Percentiles rank a stretch among this genome's conserved stretches.
Evolutionary conservation across 2,888 invertebrate species (phyloP).

Genomic region (Megamerina dolium): DNA sequence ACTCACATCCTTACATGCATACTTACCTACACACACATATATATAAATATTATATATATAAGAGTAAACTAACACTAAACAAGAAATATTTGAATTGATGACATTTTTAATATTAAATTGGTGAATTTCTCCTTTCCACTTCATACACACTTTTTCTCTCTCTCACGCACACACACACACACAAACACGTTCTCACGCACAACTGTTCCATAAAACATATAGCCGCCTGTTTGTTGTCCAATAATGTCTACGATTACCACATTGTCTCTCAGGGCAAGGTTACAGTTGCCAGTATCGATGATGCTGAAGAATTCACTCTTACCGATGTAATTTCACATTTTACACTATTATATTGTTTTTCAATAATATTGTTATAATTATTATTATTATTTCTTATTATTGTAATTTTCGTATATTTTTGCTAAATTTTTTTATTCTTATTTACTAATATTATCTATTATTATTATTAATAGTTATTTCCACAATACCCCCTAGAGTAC

Average conservation of each 20-base stretch:
- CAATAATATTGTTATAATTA: conserved; percentile 1
- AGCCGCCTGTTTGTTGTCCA: conserved; percentile 61
- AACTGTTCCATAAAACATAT: conserved; percentile 15
- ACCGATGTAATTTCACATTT: conserved; percentile 65
- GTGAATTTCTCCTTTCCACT: too few relatives aligned
- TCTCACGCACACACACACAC: conserved; percentile 16
- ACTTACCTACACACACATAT: too few relatives aligned
- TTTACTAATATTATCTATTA: neutral
- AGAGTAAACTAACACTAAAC: too few relatives aligned
- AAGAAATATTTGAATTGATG: too few relatives aligned
- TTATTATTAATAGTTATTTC: too few relatives aligned
- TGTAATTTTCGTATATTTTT: too few relatives aligned
- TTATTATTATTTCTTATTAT: conserved; percentile 10
- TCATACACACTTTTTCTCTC: too few relatives aligned
- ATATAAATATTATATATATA: too few relatives aligned
- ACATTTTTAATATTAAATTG: too few relatives aligned
- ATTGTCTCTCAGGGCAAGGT: conserved; percentile 93
- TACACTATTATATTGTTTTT: conserved; percentile 20
- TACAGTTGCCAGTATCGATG: conserved; percentile 87
- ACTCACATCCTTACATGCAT: too few relatives aligned
- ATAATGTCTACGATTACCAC: conserved; percentile 79
- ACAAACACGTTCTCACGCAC: conserved; percentile 9
- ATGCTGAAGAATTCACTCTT: conserved; percentile 77
- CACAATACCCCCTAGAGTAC: too few relatives aligned
- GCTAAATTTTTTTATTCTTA: conserved; percentile 10